Conservation (phyloP, 2,888 invertebrate species). For the Xiphydria camelus region DNA sequence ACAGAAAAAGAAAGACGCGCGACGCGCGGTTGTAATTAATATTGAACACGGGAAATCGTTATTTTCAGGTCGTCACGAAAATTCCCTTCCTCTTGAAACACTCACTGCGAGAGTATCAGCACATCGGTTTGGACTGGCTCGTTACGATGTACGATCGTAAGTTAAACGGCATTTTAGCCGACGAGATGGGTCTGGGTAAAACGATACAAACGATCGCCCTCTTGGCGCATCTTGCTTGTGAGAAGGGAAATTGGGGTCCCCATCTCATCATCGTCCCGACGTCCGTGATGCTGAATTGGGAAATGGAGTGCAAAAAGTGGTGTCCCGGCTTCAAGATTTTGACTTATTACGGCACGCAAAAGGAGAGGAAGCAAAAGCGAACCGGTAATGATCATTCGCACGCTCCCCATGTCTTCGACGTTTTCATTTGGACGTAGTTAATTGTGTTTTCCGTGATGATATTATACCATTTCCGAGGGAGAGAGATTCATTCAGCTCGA, state of each 20-base stretch:
- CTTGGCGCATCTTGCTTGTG: constrained; percentile 91
- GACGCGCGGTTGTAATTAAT: neutral
- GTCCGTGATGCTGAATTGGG: constrained; percentile 99
- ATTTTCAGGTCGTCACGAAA: constrained; percentile 78
- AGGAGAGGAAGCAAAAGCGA: constrained; percentile 89
- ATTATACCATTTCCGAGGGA: constrained; percentile 9
- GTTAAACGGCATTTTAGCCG: constrained; percentile 93
- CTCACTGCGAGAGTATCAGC: constrained; percentile 91
- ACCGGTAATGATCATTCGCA: constrained; percentile 59
- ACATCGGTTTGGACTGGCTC: constrained; percentile 96
- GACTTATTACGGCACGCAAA: constrained; percentile 96
- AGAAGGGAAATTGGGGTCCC: constrained; percentile 94
- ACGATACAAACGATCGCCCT: constrained; percentile 96
- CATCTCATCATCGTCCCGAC: constrained; percentile 99
- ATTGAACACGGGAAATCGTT: constrained; percentile 13
- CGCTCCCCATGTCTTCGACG: neutral
- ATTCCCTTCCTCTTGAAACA: constrained; percentile 93
- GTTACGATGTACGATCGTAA: constrained; percentile 94
- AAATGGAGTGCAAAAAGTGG: constrained; percentile 99
- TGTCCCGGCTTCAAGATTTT: constrained; percentile 98
- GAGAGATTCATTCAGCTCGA: constrained; percentile 10
- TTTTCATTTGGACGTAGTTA: constrained; percentile 7
- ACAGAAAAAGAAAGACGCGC: neutral
- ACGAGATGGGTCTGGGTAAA: constrained; percentile 97
- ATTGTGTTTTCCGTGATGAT: constrained; percentile 14